Percentiles rank a stretch among this genome's conserved stretches.
Conservation (phyloP, 2,797 vertebrate genomes). For the Rhodeus uyekii region DNA sequence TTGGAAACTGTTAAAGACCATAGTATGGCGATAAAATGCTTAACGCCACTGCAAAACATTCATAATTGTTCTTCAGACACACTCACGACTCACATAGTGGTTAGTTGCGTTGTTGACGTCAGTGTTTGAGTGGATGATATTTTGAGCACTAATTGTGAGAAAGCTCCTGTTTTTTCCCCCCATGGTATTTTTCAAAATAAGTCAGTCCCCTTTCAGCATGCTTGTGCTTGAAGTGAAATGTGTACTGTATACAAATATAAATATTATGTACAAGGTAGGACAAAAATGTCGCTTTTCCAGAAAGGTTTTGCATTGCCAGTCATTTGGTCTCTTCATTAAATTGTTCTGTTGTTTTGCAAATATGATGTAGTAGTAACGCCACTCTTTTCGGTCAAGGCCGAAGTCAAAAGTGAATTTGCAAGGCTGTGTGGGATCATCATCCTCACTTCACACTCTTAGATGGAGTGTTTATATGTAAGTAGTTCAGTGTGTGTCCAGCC, state of each 20-base stretch:
- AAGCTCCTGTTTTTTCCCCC: background rate
- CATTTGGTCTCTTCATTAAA: conserved; percentile 32
- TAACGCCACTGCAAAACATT: background rate
- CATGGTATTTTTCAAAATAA: background rate
- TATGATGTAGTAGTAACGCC: conserved; percentile 7
- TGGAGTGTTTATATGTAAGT: conserved; percentile 44
- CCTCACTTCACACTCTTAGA: conserved; percentile 34
- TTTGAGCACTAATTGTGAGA: background rate
- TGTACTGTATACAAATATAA: conserved; percentile 78
- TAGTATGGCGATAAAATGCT: background rate
- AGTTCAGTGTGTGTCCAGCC: conserved; percentile 42
- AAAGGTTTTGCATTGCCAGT: conserved; percentile 65
- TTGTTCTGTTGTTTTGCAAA: conserved; percentile 23
- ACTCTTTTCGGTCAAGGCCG: conserved; percentile 11
- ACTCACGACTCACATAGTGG: background rate
- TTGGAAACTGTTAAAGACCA: background rate
- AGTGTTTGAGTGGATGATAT: background rate
- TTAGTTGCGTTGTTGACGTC: background rate
- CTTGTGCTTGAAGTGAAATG: conserved; percentile 72
- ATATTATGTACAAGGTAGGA: conserved; percentile 72
- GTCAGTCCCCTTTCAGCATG: conserved; percentile 73
- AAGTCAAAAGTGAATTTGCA: conserved; percentile 3
- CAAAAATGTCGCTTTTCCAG: conserved; percentile 69
- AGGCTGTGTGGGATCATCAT: conserved; percentile 24
- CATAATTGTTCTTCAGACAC: background rate